phyloP scores from a whole-genome alignment of 2,888 invertebrate species.

The Ornithoptera alexandrae region DNA sequence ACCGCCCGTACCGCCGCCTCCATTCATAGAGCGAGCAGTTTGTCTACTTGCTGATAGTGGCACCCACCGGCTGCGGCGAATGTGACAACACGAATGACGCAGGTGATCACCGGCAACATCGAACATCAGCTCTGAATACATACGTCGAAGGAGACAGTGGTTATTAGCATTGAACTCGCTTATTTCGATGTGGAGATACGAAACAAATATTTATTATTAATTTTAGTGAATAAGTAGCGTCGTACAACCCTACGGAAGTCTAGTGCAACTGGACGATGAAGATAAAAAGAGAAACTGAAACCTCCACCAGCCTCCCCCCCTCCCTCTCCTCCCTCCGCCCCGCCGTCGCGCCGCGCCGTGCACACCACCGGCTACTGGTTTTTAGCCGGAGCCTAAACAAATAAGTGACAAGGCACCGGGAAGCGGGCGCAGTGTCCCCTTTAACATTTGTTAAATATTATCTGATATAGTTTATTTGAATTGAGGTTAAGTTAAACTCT shows the following conservation, averaged over 20 bases:
- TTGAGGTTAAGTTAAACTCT: constrained; percentile 42
- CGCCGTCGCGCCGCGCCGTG: constrained; percentile 44
- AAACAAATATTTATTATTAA: no score
- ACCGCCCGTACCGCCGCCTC: constrained; percentile 20
- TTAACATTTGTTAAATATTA: constrained; percentile 74
- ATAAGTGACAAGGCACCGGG: constrained; percentile 73
- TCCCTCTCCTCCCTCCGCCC: constrained; percentile 46
- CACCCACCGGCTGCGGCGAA: no score
- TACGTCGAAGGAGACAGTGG: no score
- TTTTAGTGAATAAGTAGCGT: no score
- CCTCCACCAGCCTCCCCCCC: constrained; percentile 52
- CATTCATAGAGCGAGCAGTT: constrained; percentile 18
- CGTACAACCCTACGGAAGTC: constrained; percentile 58
- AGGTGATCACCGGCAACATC: no score
- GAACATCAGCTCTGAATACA: no score
- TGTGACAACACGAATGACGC: no score
- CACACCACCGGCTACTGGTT: constrained; percentile 72
- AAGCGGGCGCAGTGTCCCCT: constrained; percentile 65
- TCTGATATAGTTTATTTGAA: constrained; percentile 70
- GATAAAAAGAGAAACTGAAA: constrained; percentile 72
- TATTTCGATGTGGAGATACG: no score
- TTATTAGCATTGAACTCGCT: no score
- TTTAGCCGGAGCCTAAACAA: constrained; percentile 76
- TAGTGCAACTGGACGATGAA: constrained; percentile 65
- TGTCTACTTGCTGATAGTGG: neutral